Evolutionary conservation across 2,797 vertebrate species (phyloP).

Genomic region (Acrocephalus scirpaceus): DNA sequence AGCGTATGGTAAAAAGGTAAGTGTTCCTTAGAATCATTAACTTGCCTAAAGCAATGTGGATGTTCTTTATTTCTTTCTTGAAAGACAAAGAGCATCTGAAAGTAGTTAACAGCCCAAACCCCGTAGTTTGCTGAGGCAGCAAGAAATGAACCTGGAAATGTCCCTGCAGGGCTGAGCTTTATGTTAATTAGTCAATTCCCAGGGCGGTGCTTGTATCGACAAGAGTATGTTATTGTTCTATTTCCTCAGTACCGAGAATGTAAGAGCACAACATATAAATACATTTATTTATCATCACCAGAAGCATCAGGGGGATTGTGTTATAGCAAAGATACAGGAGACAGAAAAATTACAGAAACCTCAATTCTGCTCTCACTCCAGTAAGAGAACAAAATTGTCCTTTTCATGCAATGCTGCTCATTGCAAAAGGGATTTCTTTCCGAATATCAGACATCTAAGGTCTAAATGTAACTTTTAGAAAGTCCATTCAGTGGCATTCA

Average conservation of each 20-base stretch:
- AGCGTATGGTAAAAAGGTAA: conserved; percentile 64
- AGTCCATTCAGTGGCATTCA: neutral
- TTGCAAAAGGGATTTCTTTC: neutral
- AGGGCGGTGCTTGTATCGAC: conserved; percentile 59
- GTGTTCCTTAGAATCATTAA: conserved; percentile 51
- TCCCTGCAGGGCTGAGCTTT: conserved; percentile 62
- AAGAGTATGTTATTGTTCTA: conserved; percentile 48
- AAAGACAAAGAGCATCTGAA: conserved; percentile 72
- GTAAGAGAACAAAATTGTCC: neutral
- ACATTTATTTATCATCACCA: conserved; percentile 29
- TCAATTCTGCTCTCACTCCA: neutral
- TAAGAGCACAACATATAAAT: conserved; percentile 28
- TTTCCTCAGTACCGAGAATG: conserved; percentile 27
- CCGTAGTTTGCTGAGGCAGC: conserved; percentile 68
- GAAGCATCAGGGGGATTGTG: neutral
- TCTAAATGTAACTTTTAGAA: conserved; percentile 10
- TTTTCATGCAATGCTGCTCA: neutral
- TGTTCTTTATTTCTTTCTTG: conserved; percentile 64
- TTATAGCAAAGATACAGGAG: neutral
- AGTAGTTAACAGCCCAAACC: conserved; percentile 62
- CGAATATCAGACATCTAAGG: neutral
- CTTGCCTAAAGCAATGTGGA: conserved; percentile 59
- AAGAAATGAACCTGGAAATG: conserved; percentile 69
- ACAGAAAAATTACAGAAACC: neutral
- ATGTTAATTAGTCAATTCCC: conserved; percentile 68